A percentile compares a stretch with the other conserved stretches of the same genome.
Evolutionary conservation across 2,797 vertebrate species (phyloP).

Genomic region (Heliangelus exortis): DNA sequence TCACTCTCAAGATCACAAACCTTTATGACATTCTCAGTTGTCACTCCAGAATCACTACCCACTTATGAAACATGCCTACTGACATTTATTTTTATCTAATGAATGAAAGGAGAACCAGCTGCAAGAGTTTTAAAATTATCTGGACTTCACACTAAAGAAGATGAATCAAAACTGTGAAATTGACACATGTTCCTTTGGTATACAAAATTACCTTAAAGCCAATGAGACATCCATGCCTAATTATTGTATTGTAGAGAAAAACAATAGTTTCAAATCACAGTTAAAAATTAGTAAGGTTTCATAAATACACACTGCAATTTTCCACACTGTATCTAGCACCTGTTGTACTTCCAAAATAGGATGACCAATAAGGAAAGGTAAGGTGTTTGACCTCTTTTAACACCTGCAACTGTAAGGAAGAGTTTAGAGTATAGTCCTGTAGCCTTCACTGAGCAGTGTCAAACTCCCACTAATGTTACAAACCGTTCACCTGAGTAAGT

Average conservation of each 20-base stretch:
- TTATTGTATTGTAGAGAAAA: neutral
- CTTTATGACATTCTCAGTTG: neutral
- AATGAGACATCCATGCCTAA: neutral
- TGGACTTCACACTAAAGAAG: neutral
- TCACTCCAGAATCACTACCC: neutral
- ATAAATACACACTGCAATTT: neutral
- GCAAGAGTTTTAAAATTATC: neutral
- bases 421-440: neutral
- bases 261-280: neutral
- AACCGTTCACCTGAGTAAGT: neutral
- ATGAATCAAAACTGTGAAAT: neutral
- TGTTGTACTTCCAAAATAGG: neutral
- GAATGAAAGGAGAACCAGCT: neutral
- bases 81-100: neutral
- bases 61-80: neutral
- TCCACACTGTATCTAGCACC: neutral
- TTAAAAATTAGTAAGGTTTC: neutral
- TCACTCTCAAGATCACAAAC: neutral
- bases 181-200: neutral
- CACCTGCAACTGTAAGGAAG: neutral
- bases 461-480: neutral
- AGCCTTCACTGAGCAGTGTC: neutral
- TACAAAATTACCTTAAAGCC: neutral
- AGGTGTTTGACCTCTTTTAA: neutral
- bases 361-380: neutral